Evolutionary conservation across 2,113 vertebrate genomes (phyloP).

Genomic region (Maccullochella peelii): DNA sequence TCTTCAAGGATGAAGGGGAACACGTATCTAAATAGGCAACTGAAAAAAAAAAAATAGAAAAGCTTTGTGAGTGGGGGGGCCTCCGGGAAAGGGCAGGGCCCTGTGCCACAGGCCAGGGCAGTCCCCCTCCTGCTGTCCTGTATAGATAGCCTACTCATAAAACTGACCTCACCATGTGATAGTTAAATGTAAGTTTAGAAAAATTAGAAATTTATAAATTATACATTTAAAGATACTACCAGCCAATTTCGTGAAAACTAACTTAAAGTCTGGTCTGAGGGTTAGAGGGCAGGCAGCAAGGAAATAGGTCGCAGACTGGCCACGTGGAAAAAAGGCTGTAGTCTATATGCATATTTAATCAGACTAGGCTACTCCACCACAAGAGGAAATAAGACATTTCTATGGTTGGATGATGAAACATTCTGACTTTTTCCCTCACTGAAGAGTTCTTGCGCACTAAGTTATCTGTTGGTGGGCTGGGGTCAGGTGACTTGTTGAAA

Average conservation of each 20-base stretch:
- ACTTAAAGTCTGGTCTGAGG: background rate
- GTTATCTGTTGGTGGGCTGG: conserved; percentile 11
- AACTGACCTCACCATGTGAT: background rate
- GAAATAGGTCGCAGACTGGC: background rate
- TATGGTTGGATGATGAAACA: background rate
- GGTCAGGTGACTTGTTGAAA: conserved; percentile 70
- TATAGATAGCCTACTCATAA: background rate
- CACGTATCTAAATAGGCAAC: background rate
- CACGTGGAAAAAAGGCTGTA: background rate
- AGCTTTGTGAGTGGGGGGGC: background rate
- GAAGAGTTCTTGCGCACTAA: conserved; percentile 34
- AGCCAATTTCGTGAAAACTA: background rate
- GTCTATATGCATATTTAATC: too few species aligned
- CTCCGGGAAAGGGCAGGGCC: conserved; percentile 3
- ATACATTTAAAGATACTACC: background rate
- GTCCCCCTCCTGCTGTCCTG: background rate
- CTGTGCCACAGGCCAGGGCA: background rate
- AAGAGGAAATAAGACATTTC: conserved; percentile 12
- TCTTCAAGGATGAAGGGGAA: background rate
- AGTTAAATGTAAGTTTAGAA: background rate
- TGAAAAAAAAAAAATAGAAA: background rate
- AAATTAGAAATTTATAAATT: too few species aligned
- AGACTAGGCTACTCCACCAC: background rate
- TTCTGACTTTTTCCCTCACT: background rate
- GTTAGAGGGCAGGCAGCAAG: background rate